Base-by-base conservation (phyloP, 2,797 vertebrate species). In the Sebastes jordani region DNA sequence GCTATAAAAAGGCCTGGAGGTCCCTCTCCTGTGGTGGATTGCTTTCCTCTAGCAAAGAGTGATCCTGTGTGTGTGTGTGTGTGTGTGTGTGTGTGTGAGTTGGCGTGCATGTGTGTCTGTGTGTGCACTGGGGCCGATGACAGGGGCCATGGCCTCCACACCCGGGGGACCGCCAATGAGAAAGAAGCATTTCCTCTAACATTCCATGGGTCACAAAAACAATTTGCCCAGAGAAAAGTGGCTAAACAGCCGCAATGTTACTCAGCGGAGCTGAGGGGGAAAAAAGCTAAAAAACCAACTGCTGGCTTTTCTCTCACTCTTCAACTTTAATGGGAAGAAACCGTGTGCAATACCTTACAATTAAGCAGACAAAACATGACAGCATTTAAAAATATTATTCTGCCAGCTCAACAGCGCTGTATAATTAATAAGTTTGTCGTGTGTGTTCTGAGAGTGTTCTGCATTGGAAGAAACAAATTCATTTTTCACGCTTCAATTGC, bases 131-230 rank as follows among this genome's bases (percentile, higher is more conserved):
- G 81, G 90, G 92, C 95, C 91, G 94, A 94, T 95, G 95, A 96
- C 95, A 96, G 95, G 90, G 95, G 96, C 95, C 94, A 90, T 81
- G 93, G 94, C 94, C 95, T 95, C 90, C 90, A 93, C 92, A 94
- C 95, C 91, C 92, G 67, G 88, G 95, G 95, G 95, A 95, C 91
- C 91, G 87, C 91, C 95, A 95, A 96, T 96, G 94, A 96, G 95
- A 96, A 96, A 96, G 93, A 95, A 96, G 95, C 93, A 95, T 96
- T 96, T 96, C 95, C 95, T 95, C 94, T 90, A 91, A 95, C 94
- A 95, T 96, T 95, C 93, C 94, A 93, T 77, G 90, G 92, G 95
- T 95, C 95, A 94, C 90, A 93, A 95, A 96, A 96, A 96, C 95
- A 95, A 96, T 96, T 96, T 95, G 93, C 94, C 91, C 89, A 85